These are phyloP conservation scores for Blastomussa wellsi DNA, from an alignment of 92 coral and sea anemone genomes.

Conservation along the genomic window DNA sequence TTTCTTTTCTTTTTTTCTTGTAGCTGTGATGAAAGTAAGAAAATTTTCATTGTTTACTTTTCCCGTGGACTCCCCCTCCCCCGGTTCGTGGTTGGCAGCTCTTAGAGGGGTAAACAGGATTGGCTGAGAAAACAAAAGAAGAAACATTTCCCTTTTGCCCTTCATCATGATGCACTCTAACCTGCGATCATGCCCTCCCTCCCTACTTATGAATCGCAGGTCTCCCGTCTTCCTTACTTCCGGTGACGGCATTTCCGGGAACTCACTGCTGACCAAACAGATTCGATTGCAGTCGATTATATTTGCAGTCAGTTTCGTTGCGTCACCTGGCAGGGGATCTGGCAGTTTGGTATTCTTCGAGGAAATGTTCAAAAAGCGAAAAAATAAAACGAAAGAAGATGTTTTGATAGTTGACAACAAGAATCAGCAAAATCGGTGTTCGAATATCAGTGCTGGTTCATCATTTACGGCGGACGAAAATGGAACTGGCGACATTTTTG, in stretches of 20 bases:
- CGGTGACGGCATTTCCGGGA: background rate
- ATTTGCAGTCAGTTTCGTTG: background rate
- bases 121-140: no score
- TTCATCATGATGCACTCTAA: no score
- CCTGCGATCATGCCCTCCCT: no score
- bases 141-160: no score
- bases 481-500: background rate
- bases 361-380: constrained; percentile 77
- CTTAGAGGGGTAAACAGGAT: no score
- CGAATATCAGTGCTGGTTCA: background rate
- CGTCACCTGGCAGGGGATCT: background rate
- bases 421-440: constrained; percentile 12
- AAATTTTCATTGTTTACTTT: background rate
- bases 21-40: background rate
- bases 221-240: background rate
- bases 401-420: constrained; percentile 6
- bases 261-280: constrained; percentile 27
- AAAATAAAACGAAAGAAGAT: constrained; percentile 64
- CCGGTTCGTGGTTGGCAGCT: no score
- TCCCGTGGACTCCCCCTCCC: background rate
- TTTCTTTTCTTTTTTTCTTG: no score
- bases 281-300: background rate
- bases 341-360: background rate
- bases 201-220: no score
- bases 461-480: constrained; percentile 19